Evolutionary conservation across 2,797 vertebrate genomes (phyloP), one percentile per base, ranked within the genome.

Genomic region (Arremon brunneinucha): DNA sequence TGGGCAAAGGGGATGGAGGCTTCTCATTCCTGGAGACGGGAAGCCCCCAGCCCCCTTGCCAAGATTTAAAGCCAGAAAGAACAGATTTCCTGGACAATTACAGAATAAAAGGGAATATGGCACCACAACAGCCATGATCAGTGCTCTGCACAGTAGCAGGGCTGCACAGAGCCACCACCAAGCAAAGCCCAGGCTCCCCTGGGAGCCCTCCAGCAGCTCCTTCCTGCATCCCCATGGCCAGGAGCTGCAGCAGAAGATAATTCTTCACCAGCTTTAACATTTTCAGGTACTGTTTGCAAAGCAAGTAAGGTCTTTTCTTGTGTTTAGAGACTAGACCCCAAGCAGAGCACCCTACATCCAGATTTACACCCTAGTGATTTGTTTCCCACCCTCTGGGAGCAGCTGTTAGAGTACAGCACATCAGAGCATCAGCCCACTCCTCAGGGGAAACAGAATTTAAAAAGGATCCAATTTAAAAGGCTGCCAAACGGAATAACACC

Each of bases 351-450:
- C 7, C 41, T 47, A 24, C 18, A 55, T 15, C 17, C 37, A 0
- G 2, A 49, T 49, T 69, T 19, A 20, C 3, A 5, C 8, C 47
- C 56, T 16, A 52, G 34, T 0, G 1, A 57, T 62, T 6, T 56
- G 32, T 28, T 77, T 35, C 16, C 15, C 39, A 8, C 35, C 2
- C 72, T 62, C 32, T 0, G 0, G 30, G 32, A 83, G 56, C 56
- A 55, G 62, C 30, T 0, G 0, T 8, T 18, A 28, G 17, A 5
- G 2, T 3, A 44, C 2, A 0, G 43, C 37, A 47, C 52, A 24
- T 11, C 1, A 3, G 26, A 87, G 52, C 71, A 82, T 22, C 49
- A 3, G 44, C 41, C 20, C 15, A 3, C 8, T 44, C 59, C 7
- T 30, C 47, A 11, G 15, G 0, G 2, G 26, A 47, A 91, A 53